These are phyloP conservation scores for Corydoras sp. DNA, from an alignment of 2,113 vertebrate species.

Conservation along the genomic window DNA sequence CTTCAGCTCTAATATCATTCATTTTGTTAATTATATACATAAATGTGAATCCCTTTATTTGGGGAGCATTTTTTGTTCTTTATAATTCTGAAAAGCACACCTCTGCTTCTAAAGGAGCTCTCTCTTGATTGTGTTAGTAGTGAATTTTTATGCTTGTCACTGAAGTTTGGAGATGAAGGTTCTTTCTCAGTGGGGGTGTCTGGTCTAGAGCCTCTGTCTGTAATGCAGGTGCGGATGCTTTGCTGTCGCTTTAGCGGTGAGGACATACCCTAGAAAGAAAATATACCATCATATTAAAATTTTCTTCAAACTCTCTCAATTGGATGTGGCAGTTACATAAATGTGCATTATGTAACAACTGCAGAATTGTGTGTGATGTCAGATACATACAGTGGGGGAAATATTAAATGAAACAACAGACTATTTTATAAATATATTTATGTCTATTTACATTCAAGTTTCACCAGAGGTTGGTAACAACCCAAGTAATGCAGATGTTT, in stretches of 20 bases:
- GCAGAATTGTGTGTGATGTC: no score
- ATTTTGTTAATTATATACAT: neutral
- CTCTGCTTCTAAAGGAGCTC: constrained; percentile 40
- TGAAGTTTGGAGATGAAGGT: constrained; percentile 49
- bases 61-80: neutral
- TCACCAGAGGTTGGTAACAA: no score
- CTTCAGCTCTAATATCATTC: neutral
- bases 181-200: constrained; percentile 58
- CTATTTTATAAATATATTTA: no score
- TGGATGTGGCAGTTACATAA: no score
- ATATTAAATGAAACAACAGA: no score
- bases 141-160: constrained; percentile 44
- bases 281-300: no score
- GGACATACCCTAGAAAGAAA: constrained; percentile 50
- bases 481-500: no score
- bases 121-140: constrained; percentile 24
- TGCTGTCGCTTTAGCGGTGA: constrained; percentile 57
- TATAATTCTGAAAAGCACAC: constrained; percentile 14
- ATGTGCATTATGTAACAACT: no score
- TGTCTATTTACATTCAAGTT: no score
- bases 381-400: no score
- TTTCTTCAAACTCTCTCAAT: no score
- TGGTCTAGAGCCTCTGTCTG: constrained; percentile 57
- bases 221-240: constrained; percentile 62
- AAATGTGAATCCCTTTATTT: no score